Evolutionary conservation across 2,113 vertebrate species (phyloP), one percentile per base, ranked within the genome.

Genomic region (Heterochromis multidens): DNA sequence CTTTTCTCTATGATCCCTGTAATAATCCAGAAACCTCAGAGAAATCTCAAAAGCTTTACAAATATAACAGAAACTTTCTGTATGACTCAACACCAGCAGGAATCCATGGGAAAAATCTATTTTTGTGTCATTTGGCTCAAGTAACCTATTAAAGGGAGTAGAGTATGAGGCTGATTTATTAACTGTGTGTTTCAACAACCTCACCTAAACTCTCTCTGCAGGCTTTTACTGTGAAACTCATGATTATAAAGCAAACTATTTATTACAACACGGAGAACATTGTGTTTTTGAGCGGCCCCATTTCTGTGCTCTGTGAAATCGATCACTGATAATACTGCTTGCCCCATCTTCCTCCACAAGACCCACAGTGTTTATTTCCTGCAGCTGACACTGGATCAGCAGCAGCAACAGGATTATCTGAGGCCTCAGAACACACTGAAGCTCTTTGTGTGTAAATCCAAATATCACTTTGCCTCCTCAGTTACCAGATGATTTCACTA

Each of bases 401-500:
- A 74, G 10, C 67, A 72, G 81, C 58, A 16, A 57, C 17, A 23
- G 89, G 83, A 88, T 90, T 83, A 80, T 35, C 57, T 1, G 40
- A 77, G 84, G 72, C 72, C 81, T 59, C 82, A 0, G 12, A 19
- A 40, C 65, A 61, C 79, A 87, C 84, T 87, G 87, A 19, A 31
- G 65, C 76, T 80, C 90, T 88, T 84, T 88, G 89, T 91, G 54
- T 35, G 7, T 9, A 40, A 82, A 65, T 31, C 70, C 78, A 46
- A 29, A 81, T 72, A 81, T 86, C 87, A 46, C 21, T 77, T 79
- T n/a, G 6, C 79, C 59, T 88, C 81, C 83, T 83, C 23, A 27
- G 89, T 83, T 90, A 83, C 83, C 77, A 74, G 83, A 77, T 10
- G 77, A 63, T 58, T 63, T 17, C 86, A 12, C 83, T 88, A 88